Evolutionary conservation across 2,797 vertebrate genomes (phyloP), one percentile per base, ranked within the genome.

Genomic region (Tragopan temminckii): DNA sequence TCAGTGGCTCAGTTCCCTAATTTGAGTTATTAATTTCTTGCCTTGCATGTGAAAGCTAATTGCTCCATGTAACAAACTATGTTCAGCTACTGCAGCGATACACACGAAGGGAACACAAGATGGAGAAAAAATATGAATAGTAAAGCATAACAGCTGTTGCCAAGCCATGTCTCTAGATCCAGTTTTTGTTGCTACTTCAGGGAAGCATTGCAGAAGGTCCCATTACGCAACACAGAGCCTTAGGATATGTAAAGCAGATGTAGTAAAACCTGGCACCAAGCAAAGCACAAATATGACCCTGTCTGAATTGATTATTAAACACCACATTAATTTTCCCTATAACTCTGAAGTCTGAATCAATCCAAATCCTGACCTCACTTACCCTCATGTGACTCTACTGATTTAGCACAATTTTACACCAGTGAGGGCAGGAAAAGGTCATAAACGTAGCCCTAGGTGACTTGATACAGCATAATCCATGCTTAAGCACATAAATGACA

Each of bases 221-320:
- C 0, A 0, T 82, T 85, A 81, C 1, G 43, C 48, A 87, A 45
- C 7, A 23, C 17, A 48, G 57, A 82, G 45, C 52, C 0, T 0
- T 13, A 66, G 58, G 61, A 68, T 85, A 75, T 58, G 53, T 74
- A 87, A 91, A 94, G 55, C 62, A 95, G 81, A 80, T 62, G 62
- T 46, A 63, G 88, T 59, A 88, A 90, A 89, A 88, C 45, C 89
- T 62, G 53, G 61, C 42, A 80, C 62, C 21, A 72, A 88, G 36
- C 6, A 93, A 87, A 82, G 20, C 1, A 2, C 70, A 71, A 69
- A 33, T 93, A 68, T 72, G 80, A 91, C 50, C 40, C 36, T 36
- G 35, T 80, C 87, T 58, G 91, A 55, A 93, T 20, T 62, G 89
- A 75, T 91, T 88, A 85, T 88, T 80, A 92, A 80, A 64, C 29